A percentile compares a stretch with the other conserved stretches of the same genome.
Conservation (phyloP, 2,888 invertebrate genomes). For the Drosophila hawaiiensis region DNA sequence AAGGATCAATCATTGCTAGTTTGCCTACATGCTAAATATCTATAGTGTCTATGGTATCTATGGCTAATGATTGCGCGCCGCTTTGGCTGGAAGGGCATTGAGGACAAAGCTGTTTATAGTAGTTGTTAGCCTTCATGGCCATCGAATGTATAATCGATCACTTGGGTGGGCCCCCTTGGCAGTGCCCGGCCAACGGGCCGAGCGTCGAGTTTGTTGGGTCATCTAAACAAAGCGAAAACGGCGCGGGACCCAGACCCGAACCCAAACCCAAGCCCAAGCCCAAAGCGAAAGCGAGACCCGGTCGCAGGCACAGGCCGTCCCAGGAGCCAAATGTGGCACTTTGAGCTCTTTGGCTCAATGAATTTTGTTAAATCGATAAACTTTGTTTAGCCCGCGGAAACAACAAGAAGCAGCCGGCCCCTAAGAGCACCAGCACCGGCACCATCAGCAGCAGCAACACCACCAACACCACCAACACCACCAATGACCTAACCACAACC, state of each 20-base stretch:
- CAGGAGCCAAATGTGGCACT: conserved; percentile 76
- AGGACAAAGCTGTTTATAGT: conserved; percentile 47
- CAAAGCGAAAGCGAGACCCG: conserved; percentile 13
- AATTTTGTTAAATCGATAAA: conserved; percentile 81
- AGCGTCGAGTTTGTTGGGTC: conserved; percentile 75
- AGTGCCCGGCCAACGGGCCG: conserved; percentile 71
- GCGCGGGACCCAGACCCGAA: conserved; percentile 11
- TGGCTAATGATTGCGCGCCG: conserved; percentile 30
- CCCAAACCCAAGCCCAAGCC: neutral
- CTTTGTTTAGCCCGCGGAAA: conserved; percentile 80
- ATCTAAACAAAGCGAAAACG: conserved; percentile 76
- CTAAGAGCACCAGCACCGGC: conserved; percentile 48
- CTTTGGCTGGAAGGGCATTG: conserved; percentile 44
- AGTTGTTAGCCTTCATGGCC: conserved; percentile 75
- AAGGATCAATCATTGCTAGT: neutral
- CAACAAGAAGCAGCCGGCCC: conserved; percentile 73
- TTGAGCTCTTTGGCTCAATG: conserved; percentile 63
- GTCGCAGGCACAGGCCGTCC: conserved; percentile 37
- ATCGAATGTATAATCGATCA: conserved; percentile 80
- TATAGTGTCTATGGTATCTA: conserved; percentile 37
- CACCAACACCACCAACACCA: conserved; percentile 15
- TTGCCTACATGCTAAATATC: neutral
- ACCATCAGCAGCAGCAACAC: conserved; percentile 19
- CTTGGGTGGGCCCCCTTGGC: conserved; percentile 60
- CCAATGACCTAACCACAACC: conserved; percentile 52